Base-by-base conservation (phyloP, 2,797 vertebrate species). In the Rachycentron canadum region DNA sequence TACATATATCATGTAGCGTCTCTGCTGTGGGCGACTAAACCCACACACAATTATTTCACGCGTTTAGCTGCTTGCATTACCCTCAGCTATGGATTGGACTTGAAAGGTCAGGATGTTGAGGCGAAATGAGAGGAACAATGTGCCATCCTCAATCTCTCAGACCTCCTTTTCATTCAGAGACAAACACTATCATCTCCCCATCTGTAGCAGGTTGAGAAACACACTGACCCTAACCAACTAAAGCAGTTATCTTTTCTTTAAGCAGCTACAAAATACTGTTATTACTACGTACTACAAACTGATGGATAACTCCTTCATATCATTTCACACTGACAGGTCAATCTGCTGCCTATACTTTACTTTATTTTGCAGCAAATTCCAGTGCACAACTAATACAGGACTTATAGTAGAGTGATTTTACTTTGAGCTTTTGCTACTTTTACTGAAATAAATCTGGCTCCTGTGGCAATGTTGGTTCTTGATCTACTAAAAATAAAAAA, bases 71-170 rank as follows among this genome's bases (percentile, higher is more conserved):
- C 61, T 64, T 75, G 62, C 56, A 43, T 82, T 79, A 57, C 56
- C 65, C 56, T 64, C 58, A 11, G 25, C 53, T 59, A 30, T 69
- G 43, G 60, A 61, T 75, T 19, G 45, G 25, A 50, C 30, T 65
- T 60, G 63, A 85, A 76, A 82, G 69, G 73, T 88, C 81, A 75
- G 41, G 34, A 49, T 77, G 62, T 69, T 70, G 52, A 40, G 61
- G 55, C 56, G 30, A 67, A 81, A 41, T 28, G 52, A 63, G 40
- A 65, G 3, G 38, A 63, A 66, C 38, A 50, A 50, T 53, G 62
- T 61, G 56, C 53, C 28, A n/a, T 36, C 41, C 30, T 55, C 45
- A 16, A 40, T 50, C 43, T 55, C 40, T 23, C 67, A 55, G 23
- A 26, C 40, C 53, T 61, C 45, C 53, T 60, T 43, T 80, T 75